These are phyloP conservation scores for Numida meleagris DNA, from an alignment of 2,113 vertebrate genomes.

Conservation along the genomic window DNA sequence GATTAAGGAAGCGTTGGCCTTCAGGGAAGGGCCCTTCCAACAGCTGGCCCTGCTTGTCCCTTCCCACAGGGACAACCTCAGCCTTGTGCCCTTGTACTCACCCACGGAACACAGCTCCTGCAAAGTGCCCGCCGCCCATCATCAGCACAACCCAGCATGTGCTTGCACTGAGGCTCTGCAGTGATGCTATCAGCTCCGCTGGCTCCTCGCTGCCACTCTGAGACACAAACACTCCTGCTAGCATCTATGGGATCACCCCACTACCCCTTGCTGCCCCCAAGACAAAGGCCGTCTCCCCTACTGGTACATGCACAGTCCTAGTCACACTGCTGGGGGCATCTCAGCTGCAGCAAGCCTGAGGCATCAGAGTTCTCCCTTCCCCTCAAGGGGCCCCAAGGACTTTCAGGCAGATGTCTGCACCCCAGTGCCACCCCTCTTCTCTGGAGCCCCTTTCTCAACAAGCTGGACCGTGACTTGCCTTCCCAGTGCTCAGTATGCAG, in stretches of 20 bases:
- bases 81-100: slow-evolving; percentile 65
- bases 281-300: background rate
- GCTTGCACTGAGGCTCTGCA: slow-evolving; percentile 73
- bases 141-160: slow-evolving; percentile 87
- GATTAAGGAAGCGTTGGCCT: background rate
- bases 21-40: background rate
- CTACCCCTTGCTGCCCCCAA: background rate
- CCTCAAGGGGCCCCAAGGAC: accelerated
- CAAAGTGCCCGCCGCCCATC: slow-evolving; percentile 96
- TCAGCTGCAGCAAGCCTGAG: background rate
- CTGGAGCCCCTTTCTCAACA: background rate
- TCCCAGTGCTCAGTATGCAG: slow-evolving; percentile 81
- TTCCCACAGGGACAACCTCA: background rate
- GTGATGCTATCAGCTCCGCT: slow-evolving; percentile 60
- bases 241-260: background rate
- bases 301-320: background rate
- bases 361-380: background rate
- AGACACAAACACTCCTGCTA: background rate
- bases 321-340: background rate
- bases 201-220: slow-evolving; percentile 44
- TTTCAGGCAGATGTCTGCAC: background rate
- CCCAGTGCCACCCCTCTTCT: background rate
- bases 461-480: slow-evolving; percentile 73
- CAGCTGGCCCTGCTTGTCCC: background rate
- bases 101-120: slow-evolving; percentile 92